These are phyloP conservation scores for Sarcophaga caerulescens DNA, from an alignment of 2,888 invertebrate species.

Conservation along the genomic window DNA sequence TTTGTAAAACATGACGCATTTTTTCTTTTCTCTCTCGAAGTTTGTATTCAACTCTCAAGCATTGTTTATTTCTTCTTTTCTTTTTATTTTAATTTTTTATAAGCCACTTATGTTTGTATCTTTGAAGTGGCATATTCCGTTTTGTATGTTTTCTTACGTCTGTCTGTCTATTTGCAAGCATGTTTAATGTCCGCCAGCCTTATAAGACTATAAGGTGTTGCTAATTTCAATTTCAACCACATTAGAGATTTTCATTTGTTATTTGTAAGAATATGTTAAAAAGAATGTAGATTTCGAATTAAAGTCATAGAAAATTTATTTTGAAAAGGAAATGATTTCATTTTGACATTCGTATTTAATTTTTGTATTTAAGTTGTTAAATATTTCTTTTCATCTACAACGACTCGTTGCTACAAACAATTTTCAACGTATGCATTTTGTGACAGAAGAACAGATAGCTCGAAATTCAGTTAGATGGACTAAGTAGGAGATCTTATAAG, in stretches of 20 bases:
- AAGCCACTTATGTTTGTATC: constrained; percentile 56
- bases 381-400: neutral
- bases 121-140: constrained; percentile 38
- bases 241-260: constrained; percentile 22
- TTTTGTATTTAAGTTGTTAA: neutral
- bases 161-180: constrained; percentile 23
- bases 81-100: constrained; percentile 14
- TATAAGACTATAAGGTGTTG: constrained; percentile 58
- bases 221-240: constrained; percentile 65
- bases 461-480: too few species aligned
- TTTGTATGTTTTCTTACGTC: constrained; percentile 15
- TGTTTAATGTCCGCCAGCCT: constrained; percentile 47
- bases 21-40: constrained; percentile 8
- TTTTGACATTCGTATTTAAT: constrained; percentile 32
- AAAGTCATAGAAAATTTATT: constrained; percentile 9
- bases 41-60: constrained; percentile 20
- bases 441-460: neutral
- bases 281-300: constrained; percentile 36
- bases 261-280: constrained; percentile 14
- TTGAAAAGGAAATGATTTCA: constrained; percentile 8
- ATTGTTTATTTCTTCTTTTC: neutral
- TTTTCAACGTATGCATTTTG: too few species aligned
- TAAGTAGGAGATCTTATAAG: too few species aligned
- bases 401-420: too few species aligned
- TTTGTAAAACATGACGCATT: constrained; percentile 56